Evolutionary conservation across 2,888 invertebrate genomes (phyloP).

Genomic region (Ophion ventricosus): DNA sequence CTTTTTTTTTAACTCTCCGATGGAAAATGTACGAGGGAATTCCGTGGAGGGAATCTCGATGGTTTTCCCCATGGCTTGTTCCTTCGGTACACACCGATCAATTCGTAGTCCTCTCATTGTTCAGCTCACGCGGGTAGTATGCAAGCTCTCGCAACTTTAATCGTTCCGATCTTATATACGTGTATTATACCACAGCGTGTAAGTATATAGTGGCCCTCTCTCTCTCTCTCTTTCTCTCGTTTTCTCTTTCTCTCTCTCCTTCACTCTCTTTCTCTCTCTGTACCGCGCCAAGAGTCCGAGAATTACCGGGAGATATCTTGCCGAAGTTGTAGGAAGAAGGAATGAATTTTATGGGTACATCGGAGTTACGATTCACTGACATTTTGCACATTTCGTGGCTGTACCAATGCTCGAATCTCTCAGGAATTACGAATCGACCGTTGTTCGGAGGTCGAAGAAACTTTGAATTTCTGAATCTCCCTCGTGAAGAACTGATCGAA

Average conservation of each 20-base stretch:
- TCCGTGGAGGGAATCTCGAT: slow-evolving; percentile 38
- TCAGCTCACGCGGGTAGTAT: slow-evolving; percentile 14
- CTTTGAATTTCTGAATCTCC: neutral
- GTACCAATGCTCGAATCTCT: neutral
- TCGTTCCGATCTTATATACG: slow-evolving; percentile 54
- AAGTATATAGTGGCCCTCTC: slow-evolving; percentile 11
- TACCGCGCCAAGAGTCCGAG: neutral
- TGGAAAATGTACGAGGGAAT: slow-evolving; percentile 15
- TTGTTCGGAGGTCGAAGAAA: neutral
- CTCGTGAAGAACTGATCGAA: neutral
- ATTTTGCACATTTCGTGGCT: slow-evolving; percentile 2
- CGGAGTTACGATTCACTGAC: neutral
- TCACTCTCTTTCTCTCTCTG: neutral
- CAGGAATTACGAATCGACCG: neutral
- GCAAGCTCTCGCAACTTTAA: slow-evolving; percentile 51
- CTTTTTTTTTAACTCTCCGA: neutral
- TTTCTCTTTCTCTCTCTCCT: too few relatives aligned
- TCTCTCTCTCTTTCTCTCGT: too few relatives aligned
- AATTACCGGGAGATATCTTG: slow-evolving; percentile 28
- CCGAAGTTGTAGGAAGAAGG: slow-evolving; percentile 5
- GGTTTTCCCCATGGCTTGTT: slow-evolving; percentile 35
- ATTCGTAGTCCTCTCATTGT: slow-evolving; percentile 54
- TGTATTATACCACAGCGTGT: neutral
- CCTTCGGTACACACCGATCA: slow-evolving; percentile 20
- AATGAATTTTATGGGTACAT: slow-evolving; percentile 3